Evolutionary conservation across 2,113 vertebrate genomes (phyloP).

Genomic region (Hypanus sabinus): DNA sequence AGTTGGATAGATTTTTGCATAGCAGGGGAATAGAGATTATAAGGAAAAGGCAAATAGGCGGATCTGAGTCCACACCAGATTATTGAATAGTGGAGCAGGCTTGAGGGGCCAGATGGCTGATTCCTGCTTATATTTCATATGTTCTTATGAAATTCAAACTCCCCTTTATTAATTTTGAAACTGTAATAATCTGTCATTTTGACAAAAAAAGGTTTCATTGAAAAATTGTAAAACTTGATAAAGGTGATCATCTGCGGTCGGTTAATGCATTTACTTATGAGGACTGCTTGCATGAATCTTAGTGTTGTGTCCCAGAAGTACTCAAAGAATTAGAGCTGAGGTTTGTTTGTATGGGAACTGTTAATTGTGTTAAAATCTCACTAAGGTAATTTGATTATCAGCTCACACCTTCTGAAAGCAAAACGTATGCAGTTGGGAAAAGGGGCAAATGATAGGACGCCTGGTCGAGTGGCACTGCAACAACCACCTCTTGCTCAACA

Average conservation of each 20-base stretch:
- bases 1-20: no score
- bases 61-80: no score
- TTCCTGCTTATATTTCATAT: no score
- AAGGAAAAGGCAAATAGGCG: no score
- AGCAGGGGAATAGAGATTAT: no score
- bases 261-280: not conserved
- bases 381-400: not conserved
- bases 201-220: not conserved
- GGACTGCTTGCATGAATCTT: not conserved
- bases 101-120: no score
- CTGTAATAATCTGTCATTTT: not conserved
- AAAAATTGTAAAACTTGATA: not conserved
- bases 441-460: no score
- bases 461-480: no score
- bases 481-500: no score
- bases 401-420: not conserved
- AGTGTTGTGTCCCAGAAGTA: not conserved
- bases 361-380: not conserved
- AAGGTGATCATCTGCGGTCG: not conserved
- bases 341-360: not conserved
- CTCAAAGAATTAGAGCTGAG: not conserved
- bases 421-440: no score
- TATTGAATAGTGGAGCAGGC: no score
- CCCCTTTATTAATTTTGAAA: not conserved
- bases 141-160: no score